Conservation (phyloP, 2,797 vertebrate genomes). For the Syngnathus rostellatus region DNA sequence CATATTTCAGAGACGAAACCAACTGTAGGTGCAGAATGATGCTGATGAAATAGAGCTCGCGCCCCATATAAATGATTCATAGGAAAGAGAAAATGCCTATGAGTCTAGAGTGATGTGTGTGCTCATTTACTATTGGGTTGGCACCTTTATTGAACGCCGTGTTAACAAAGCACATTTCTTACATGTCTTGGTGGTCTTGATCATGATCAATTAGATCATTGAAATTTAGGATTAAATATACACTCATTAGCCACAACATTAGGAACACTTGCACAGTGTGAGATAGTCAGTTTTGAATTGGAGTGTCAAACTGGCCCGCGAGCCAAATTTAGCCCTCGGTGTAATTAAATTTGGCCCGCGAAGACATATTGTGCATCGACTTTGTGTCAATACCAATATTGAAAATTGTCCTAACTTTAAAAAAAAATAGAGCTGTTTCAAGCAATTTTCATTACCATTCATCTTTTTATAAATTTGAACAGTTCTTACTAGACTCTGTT, state of each 20-base stretch:
- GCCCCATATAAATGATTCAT: slow-evolving; percentile 26
- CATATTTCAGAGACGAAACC: background rate
- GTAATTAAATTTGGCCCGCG: no score
- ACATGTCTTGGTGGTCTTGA: background rate
- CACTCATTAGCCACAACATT: background rate
- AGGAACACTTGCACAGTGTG: background rate
- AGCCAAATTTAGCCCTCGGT: no score
- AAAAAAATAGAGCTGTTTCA: no score
- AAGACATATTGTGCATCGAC: no score
- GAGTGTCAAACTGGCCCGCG: no score
- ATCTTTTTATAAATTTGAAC: no score
- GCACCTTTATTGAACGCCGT: slow-evolving; percentile 7
- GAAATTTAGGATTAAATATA: background rate
- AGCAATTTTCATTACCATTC: no score
- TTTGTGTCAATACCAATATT: no score
- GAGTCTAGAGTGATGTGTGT: slow-evolving; percentile 13
- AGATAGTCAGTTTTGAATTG: no score
- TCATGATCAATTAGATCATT: background rate
- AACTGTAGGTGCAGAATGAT: slow-evolving; percentile 5
- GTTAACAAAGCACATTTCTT: background rate
- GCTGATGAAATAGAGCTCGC: slow-evolving; percentile 5
- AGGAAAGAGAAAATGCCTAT: slow-evolving; percentile 5
- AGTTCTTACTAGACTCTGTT: no score
- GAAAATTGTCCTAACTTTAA: no score
- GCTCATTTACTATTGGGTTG: slow-evolving; percentile 6